phyloP scores from a whole-genome alignment of 2,888 invertebrate genomes.

The Phragmatobia fuliginosa region DNA sequence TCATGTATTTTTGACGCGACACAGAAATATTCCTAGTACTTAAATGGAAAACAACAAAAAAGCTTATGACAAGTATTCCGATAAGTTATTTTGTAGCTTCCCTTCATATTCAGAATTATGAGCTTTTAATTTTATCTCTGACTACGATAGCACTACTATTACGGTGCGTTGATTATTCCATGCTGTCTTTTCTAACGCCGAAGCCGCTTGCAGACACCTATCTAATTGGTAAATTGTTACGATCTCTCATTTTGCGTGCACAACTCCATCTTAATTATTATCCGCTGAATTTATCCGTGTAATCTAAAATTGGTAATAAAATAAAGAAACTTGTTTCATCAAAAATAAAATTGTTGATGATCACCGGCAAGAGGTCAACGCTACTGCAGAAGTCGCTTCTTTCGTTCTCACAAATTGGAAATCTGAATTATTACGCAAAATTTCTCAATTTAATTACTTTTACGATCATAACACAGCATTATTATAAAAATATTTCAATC shows the following conservation, averaged over 20 bases:
- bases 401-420: slow-evolving; percentile 53
- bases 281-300: slow-evolving; percentile 55
- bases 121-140: background rate
- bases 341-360: slow-evolving; percentile 40
- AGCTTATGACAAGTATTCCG: no score
- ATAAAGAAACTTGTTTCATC: slow-evolving; percentile 53
- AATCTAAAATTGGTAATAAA: slow-evolving; percentile 63
- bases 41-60: no score
- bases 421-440: slow-evolving; percentile 29
- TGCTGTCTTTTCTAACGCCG: slow-evolving; percentile 1
- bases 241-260: slow-evolving; percentile 39
- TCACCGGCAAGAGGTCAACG: slow-evolving; percentile 54
- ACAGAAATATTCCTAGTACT: no score
- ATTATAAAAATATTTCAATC: slow-evolving; percentile 3
- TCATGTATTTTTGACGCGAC: no score
- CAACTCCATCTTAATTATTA: slow-evolving; percentile 45
- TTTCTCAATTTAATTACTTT: slow-evolving; percentile 33
- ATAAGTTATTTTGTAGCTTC: background rate
- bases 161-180: slow-evolving; percentile 33
- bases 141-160: background rate
- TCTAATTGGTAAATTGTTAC: slow-evolving; percentile 47
- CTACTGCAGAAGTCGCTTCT: slow-evolving; percentile 62
- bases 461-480: slow-evolving; percentile 3
- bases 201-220: slow-evolving; percentile 37
- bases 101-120: background rate